phyloP scores from a whole-genome alignment of 2,113 vertebrate species.

The Anas platyrhynchos region DNA sequence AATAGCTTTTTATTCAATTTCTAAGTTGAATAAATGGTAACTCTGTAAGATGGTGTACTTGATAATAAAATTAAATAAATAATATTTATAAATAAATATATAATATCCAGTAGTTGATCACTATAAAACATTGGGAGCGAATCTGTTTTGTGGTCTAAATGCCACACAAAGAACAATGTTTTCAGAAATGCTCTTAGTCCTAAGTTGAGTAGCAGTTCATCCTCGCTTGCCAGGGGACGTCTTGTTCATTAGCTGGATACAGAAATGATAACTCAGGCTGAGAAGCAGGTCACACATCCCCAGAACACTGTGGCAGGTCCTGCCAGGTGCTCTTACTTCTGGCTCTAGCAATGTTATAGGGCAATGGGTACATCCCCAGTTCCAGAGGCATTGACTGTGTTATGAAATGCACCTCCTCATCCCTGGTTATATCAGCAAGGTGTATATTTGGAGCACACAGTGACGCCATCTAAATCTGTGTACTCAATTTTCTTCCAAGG shows the following conservation, averaged over 20 bases:
- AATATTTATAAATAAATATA: too few relatives aligned
- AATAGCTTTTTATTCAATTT: not conserved
- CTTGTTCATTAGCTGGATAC: not conserved
- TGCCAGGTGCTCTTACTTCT: not conserved
- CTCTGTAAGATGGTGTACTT: not conserved
- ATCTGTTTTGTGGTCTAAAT: not conserved
- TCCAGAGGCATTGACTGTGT: not conserved
- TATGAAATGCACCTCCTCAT: not conserved
- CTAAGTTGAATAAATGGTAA: not conserved
- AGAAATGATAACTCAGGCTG: not conserved
- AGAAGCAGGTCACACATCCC: not conserved
- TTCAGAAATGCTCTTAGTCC: not conserved
- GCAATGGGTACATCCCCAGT: not conserved
- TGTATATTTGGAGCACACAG: accelerated
- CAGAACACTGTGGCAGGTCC: not conserved
- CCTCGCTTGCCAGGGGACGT: not conserved
- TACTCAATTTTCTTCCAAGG: not conserved
- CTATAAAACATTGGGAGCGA: not conserved
- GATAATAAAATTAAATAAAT: not conserved
- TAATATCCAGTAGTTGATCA: not conserved
- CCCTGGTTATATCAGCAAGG: not conserved
- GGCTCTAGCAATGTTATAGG: not conserved
- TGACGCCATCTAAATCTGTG: not conserved
- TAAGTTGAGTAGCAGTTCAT: not conserved
- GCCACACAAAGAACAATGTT: not conserved